These are phyloP conservation scores for Cyanistes caeruleus DNA, from an alignment of 2,113 vertebrate species.

Conservation along the genomic window DNA sequence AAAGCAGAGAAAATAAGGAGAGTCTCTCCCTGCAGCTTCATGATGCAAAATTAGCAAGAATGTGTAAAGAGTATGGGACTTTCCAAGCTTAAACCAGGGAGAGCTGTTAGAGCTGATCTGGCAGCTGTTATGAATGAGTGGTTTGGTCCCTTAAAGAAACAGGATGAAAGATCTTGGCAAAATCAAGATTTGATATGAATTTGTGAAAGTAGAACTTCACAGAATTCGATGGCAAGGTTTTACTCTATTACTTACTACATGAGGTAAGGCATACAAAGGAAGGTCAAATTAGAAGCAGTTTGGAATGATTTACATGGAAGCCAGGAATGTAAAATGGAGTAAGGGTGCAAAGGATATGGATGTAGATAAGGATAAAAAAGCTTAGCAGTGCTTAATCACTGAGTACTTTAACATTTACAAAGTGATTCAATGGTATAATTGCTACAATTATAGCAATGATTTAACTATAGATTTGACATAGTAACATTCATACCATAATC, in stretches of 20 bases:
- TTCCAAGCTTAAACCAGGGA: background rate
- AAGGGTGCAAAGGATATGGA: background rate
- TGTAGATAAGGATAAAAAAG: background rate
- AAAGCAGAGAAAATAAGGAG: background rate
- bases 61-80: fast-evolving
- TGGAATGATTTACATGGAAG: background rate
- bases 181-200: background rate
- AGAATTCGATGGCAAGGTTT: background rate
- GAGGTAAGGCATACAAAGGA: background rate
- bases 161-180: background rate
- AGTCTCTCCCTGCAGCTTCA: background rate
- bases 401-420: background rate
- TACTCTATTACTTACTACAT: background rate
- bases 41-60: background rate
- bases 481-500: background rate
- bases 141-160: background rate
- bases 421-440: background rate
- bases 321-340: background rate
- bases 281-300: background rate
- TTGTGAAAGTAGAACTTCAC: background rate
- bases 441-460: background rate
- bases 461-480: background rate
- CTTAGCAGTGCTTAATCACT: background rate
- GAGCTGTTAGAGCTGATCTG: background rate
- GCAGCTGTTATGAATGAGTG: background rate